phyloP scores from a whole-genome alignment of 2,797 vertebrate genomes.

The Enteromius mattozi region DNA sequence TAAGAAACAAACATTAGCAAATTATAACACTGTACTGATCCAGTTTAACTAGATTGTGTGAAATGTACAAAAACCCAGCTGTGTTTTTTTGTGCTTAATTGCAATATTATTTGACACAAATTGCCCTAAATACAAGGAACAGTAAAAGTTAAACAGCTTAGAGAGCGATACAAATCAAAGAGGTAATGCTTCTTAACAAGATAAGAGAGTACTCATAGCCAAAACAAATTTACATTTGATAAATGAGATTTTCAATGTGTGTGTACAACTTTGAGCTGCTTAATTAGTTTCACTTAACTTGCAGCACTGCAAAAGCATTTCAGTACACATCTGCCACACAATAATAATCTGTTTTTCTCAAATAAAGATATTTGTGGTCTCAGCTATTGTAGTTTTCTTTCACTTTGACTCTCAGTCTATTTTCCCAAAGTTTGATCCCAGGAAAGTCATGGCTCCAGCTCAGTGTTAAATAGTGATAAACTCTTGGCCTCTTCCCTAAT shows the following conservation, averaged over 20 bases:
- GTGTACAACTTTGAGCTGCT: conserved; percentile 71
- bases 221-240: conserved; percentile 36
- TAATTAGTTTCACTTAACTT: conserved; percentile 76
- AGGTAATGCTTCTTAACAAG: conserved; percentile 48
- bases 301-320: conserved; percentile 71
- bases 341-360: not conserved
- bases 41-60: not conserved
- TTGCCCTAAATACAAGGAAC: conserved; percentile 7
- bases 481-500: conserved; percentile 66
- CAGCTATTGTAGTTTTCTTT: conserved; percentile 68
- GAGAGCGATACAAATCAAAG: conserved; percentile 24
- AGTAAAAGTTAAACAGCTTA: conserved; percentile 16
- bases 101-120: conserved; percentile 18
- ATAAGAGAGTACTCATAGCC: conserved; percentile 45
- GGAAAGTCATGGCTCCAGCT: conserved; percentile 65
- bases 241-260: conserved; percentile 59
- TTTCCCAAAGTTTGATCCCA: conserved; percentile 68
- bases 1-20: not conserved
- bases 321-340: conserved; percentile 58
- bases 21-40: conserved; percentile 1
- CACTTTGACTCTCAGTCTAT: conserved; percentile 66
- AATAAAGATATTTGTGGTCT: conserved; percentile 2
- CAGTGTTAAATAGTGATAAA: conserved; percentile 64
- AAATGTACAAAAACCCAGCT: not conserved
- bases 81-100: conserved; percentile 7